Percentiles rank a stretch among this genome's conserved stretches.
phyloP scores from a whole-genome alignment of 2,888 invertebrate species.

The Papilio gigon region DNA sequence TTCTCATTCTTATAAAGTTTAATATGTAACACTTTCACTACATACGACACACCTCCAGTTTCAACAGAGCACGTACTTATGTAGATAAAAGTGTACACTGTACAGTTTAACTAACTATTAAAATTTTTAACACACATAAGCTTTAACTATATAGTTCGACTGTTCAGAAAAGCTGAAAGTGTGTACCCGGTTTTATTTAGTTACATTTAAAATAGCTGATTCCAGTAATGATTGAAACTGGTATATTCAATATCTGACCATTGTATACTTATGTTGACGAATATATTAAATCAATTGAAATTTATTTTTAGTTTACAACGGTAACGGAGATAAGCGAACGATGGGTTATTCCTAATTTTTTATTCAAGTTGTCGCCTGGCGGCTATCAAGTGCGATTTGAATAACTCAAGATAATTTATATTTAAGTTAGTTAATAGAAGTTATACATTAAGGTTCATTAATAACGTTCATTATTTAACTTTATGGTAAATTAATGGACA shows the following conservation, averaged over 20 bases:
- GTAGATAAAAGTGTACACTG: too few relatives aligned
- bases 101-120: too few relatives aligned
- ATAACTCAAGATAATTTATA: conserved; percentile 24
- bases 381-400: conserved; percentile 22
- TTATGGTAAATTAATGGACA: conserved; percentile 40
- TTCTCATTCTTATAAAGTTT: too few relatives aligned
- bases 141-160: too few relatives aligned
- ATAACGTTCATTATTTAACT: conserved; percentile 36
- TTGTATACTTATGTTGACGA: background rate
- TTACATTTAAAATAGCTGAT: too few relatives aligned
- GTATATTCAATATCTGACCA: background rate
- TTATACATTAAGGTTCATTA: conserved; percentile 38
- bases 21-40: too few relatives aligned
- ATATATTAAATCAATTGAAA: background rate
- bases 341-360: conserved; percentile 1
- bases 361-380: conserved; percentile 10
- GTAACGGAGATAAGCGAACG: background rate
- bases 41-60: too few relatives aligned
- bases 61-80: too few relatives aligned
- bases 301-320: background rate
- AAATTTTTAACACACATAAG: too few relatives aligned
- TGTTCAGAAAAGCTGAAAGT: too few relatives aligned
- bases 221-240: too few relatives aligned
- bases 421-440: conserved; percentile 30
- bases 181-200: too few relatives aligned